Conservation (phyloP, 2,797 vertebrate species). For the Crax fasciolata region DNA sequence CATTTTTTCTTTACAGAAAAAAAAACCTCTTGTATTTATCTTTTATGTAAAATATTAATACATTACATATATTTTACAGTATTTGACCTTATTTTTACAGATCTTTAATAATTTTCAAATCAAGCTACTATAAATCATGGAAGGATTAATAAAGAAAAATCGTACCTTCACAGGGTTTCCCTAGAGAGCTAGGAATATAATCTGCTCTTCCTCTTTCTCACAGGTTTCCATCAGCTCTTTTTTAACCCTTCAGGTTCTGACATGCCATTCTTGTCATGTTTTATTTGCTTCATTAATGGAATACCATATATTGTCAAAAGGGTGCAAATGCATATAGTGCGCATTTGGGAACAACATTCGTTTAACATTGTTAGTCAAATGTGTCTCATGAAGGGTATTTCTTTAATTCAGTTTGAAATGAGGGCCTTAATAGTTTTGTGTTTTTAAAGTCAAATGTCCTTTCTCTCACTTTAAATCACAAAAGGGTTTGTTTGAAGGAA, state of each 20-base stretch:
- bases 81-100: background rate
- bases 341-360: background rate
- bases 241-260: constrained; percentile 57
- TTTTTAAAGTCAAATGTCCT: constrained; percentile 5
- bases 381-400: background rate
- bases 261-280: fast-evolving
- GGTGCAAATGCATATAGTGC: background rate
- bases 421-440: background rate
- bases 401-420: constrained; percentile 46
- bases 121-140: constrained; percentile 8
- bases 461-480: constrained; percentile 41
- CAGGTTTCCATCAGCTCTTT: constrained; percentile 1
- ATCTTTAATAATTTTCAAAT: background rate
- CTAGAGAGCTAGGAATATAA: constrained; percentile 39
- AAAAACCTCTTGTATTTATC: fast-evolving
- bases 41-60: background rate
- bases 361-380: background rate
- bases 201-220: constrained; percentile 65
- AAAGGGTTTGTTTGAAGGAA: constrained; percentile 39
- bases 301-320: background rate
- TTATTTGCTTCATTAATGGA: background rate
- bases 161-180: background rate
- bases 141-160: constrained; percentile 45
- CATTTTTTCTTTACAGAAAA: background rate
- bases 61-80: background rate